Base-by-base conservation (phyloP, 2,113 vertebrate genomes). In the Columba livia region DNA sequence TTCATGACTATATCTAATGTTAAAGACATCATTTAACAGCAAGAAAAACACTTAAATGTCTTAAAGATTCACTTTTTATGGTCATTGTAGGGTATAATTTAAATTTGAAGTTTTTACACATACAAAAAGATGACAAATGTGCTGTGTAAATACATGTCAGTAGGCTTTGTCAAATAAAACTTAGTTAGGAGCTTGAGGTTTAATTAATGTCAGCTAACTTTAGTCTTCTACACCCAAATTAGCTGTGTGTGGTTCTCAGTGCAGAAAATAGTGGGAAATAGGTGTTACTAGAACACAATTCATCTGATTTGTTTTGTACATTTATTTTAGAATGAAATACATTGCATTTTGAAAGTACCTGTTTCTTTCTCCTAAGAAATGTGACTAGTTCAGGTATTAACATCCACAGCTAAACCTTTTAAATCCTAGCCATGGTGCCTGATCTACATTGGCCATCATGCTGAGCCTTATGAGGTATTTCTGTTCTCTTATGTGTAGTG, bases 81-180 rank as follows among this genome's bases (percentile, higher is more conserved):
- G 61, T 50, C 51, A 40, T 16, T 67, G 1, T 28, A 40, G 11
- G 3, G 23, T 36, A 25, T 51, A 73, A 54, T 1, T 47, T 19
- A 69, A 64, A 38, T 51, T 44, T 2, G 2, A 2, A 62, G 31
- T 9, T 6, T 31, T 44, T 83, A 25, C 9, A 10, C 0, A 1
- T 25, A 7, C 26, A 51, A 56, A 60, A 44, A 0, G 0, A 51
- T 56, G 23, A 19, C 23, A 56, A 77, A 56, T 3, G 0, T 51
- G 36, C 15, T 50, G 2, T n/a, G 34, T 29, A 83, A 65, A 78
- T 29, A 85, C 23, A 72, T 40, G 20, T 50, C 32, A 61, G 10
- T 24, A 31, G 18, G 10, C 38, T 73, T 57, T 88, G 25, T 57
- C 73, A 16, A 54, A 19, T 34, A 65, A 80, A 65, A 21, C 1